These are phyloP conservation scores for Listronotus bonariensis DNA, from an alignment of 1,140 invertebrate species.

Conservation along the genomic window DNA sequence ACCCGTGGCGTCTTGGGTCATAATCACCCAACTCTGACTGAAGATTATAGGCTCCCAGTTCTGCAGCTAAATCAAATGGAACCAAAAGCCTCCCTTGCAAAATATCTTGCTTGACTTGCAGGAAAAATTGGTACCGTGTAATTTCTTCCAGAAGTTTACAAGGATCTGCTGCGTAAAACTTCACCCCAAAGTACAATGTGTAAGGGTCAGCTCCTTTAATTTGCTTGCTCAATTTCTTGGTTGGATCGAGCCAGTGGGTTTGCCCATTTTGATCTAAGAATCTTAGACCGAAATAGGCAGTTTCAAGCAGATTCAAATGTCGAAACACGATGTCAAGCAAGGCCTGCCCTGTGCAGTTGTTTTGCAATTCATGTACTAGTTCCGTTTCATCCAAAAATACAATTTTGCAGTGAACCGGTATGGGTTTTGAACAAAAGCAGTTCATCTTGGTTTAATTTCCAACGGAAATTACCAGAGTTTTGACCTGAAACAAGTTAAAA, in stretches of 20 bases:
- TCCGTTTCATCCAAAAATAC: constrained; percentile 70
- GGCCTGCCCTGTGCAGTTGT: constrained; percentile 76
- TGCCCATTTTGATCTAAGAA: constrained; percentile 87
- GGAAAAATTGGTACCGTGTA: constrained; percentile 95
- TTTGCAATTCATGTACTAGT: constrained; percentile 66
- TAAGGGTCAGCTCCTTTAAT: constrained; percentile 76
- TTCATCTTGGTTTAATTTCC: constrained; percentile 45
- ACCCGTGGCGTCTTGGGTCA: constrained; percentile 84
- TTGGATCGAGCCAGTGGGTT: constrained; percentile 89
- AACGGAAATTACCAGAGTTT: background rate
- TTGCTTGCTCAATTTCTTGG: constrained; percentile 81
- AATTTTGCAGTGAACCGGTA: constrained; percentile 63
- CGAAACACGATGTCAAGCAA: constrained; percentile 85
- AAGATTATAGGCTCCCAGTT: constrained; percentile 90
- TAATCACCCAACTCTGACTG: constrained; percentile 99
- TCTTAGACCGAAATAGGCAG: constrained; percentile 89
- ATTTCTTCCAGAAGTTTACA: constrained; percentile 94
- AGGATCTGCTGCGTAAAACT: constrained; percentile 98
- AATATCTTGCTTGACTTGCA: constrained; percentile 95
- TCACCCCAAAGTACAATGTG: constrained; percentile 96
- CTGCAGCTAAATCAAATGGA: constrained; percentile 85
- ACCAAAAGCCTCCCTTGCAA: constrained; percentile 87
- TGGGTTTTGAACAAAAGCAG: constrained; percentile 55
- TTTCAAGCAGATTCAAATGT: constrained; percentile 89
- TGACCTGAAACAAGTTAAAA: no score